A percentile compares a stretch with the other conserved stretches of the same genome.
These are phyloP conservation scores for Amphiduros pacificus DNA, from an alignment of 2,888 invertebrate genomes.

Conservation along the genomic window DNA sequence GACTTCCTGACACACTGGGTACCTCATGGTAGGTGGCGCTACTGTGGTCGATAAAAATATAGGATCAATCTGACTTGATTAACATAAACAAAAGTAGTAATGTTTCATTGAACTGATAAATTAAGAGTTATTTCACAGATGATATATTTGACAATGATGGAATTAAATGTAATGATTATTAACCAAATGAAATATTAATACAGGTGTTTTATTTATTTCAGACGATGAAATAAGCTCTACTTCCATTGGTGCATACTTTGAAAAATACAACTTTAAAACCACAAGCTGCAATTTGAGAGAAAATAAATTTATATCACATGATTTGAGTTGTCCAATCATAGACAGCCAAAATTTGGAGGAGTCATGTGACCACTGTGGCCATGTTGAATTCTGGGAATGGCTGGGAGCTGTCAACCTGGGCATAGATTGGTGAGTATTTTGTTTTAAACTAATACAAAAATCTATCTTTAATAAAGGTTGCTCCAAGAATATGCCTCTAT, in stretches of 20 bases:
- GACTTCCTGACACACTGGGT: constrained; percentile 45
- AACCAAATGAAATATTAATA: too few species aligned
- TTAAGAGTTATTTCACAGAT: too few species aligned
- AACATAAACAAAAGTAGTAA: too few species aligned
- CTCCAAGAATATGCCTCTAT: too few species aligned
- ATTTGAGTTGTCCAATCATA: constrained; percentile 23
- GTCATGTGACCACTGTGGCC: constrained; percentile 23
- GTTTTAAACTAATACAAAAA: too few species aligned
- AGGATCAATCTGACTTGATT: neutral
- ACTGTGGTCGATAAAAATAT: neutral
- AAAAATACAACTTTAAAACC: constrained; percentile 25
- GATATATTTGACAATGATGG: too few species aligned
- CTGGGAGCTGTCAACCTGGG: constrained; percentile 39
- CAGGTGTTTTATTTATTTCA: constrained; percentile 29
- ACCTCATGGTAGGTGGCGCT: constrained; percentile 38
- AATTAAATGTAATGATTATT: too few species aligned
- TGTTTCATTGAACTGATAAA: too few species aligned
- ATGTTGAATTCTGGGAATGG: constrained; percentile 47
- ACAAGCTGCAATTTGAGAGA: constrained; percentile 9
- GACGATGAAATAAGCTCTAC: constrained; percentile 42
- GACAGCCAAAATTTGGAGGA: constrained; percentile 18
- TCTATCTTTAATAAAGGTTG: too few species aligned
- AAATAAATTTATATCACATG: constrained; percentile 27
- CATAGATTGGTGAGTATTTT: neutral
- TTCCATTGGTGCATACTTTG: constrained; percentile 44